A percentile compares a stretch with the other conserved stretches of the same genome.
These are phyloP conservation scores for Sphyrna mokarran DNA, from an alignment of 2,113 vertebrate species.

Conservation along the genomic window DNA sequence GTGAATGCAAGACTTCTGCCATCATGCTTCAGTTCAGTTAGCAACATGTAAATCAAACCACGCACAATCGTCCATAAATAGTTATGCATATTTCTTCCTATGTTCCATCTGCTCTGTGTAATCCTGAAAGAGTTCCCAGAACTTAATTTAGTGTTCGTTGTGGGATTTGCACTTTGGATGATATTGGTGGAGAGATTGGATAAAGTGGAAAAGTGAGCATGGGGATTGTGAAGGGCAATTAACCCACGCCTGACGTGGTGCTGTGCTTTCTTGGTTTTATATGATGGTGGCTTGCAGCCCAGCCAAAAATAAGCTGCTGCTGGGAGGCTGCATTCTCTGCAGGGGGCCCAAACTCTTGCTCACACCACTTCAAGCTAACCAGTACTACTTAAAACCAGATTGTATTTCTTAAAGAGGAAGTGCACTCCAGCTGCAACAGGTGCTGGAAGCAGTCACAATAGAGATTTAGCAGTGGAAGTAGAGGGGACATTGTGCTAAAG, in stretches of 20 bases:
- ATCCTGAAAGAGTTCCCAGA: background rate
- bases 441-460: background rate
- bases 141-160: background rate
- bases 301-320: background rate
- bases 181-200: background rate
- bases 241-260: background rate
- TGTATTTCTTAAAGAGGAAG: too few relatives aligned
- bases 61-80: background rate
- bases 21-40: background rate
- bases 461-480: background rate
- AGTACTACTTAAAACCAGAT: background rate
- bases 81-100: background rate
- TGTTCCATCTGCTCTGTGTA: background rate
- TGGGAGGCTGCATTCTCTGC: background rate
- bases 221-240: background rate
- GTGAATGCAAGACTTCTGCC: background rate
- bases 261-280: background rate
- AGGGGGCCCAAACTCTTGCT: background rate
- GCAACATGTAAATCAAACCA: background rate
- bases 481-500: too few relatives aligned
- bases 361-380: background rate
- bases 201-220: background rate
- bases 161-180: background rate
- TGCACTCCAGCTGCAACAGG: background rate
- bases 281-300: background rate